phyloP scores from a whole-genome alignment of 2,113 vertebrate species.

The Muntiacus muntjak region DNA sequence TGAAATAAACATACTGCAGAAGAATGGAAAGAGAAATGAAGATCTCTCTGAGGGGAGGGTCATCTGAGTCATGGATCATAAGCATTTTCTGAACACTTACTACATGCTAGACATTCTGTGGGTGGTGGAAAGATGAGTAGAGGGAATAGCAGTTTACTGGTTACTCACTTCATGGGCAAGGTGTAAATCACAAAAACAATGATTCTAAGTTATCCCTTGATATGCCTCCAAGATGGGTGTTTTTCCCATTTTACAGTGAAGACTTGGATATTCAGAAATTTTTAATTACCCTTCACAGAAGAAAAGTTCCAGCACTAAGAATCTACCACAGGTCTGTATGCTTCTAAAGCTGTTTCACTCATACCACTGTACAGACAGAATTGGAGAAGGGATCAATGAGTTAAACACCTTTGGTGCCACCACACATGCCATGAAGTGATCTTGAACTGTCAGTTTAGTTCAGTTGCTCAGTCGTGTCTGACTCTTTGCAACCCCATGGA shows the following conservation, averaged over 20 bases:
- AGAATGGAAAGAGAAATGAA: background rate
- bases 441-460: background rate
- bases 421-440: background rate
- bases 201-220: background rate
- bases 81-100: background rate
- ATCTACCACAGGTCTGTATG: background rate
- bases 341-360: background rate
- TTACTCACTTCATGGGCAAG: background rate
- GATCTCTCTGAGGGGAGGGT: background rate
- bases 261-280: background rate
- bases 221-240: background rate
- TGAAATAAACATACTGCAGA: background rate
- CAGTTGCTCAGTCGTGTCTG: accelerated
- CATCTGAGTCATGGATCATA: background rate
- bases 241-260: background rate
- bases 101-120: background rate
- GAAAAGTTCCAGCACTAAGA: background rate
- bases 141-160: background rate
- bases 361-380: background rate
- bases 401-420: background rate
- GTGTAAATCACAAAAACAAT: background rate
- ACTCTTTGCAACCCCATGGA: too few relatives aligned
- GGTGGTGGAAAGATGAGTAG: background rate
- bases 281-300: background rate
- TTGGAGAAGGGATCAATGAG: background rate